Evolutionary conservation across 2,797 vertebrate genomes (phyloP), one percentile per base, ranked within the genome.

Genomic region (Falco columbarius): DNA sequence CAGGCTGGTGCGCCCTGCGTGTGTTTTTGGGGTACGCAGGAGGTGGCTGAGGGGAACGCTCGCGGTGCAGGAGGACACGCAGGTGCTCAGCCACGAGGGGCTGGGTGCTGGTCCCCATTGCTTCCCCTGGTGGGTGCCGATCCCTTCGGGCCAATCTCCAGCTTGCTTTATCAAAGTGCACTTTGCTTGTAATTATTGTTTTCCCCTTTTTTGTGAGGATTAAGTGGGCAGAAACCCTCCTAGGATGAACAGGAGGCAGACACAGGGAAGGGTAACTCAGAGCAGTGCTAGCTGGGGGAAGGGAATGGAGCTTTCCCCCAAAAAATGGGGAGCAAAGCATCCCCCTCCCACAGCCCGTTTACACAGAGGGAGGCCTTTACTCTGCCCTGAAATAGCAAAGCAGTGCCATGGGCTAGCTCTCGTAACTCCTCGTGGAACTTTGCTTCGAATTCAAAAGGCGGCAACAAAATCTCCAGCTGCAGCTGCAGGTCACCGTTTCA

Each of bases 41-140:
- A 40, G 51, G 70, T 24, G 22, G n/a, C 36, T 34, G 14, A 32
- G 49, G 23, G 40, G 70, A 71, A 24, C 58, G 56, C 30, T 91
- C 2, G 1, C 36, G 1, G 1, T 18, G 75, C 29, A 1, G 1
- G 44, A 22, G n/a, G 16, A 7, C 13, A 12, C 16, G n/a, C 0
- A 30, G 79, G n/a, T 70, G 42, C 40, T 76, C 12, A 65, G 13
- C 20, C 3, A 4, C 3, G 15, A 56, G 67, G 49, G 22, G 18
- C 54, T 76, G 22, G 18, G 34, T 51, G 46, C 40, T 46, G 75
- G 12, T 71, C 10, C 38, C 55, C 32, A 4, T n/a, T 30, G 23
- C 22, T 62, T 58, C 27, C 14, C 24, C 1, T 18, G 0, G 12
- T 12, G 10, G 65, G 32, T 81, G 14, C 23, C 2, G 5, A 42